Percentiles rank a stretch among this genome's conserved stretches.
phyloP scores from a whole-genome alignment of 1,140 invertebrate genomes.

The Drosophila orosa region DNA sequence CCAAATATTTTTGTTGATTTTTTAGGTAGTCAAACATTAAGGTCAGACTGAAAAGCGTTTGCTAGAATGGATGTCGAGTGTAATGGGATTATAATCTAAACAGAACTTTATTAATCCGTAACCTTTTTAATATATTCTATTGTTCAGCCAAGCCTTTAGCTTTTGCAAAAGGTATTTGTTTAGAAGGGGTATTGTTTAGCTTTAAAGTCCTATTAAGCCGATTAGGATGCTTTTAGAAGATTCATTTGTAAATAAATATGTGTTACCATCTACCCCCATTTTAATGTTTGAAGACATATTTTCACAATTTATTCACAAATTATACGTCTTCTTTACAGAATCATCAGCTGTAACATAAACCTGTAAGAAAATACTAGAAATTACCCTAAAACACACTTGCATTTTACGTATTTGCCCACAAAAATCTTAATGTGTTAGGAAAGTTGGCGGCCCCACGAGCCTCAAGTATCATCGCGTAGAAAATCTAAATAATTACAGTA shows the following conservation, averaged over 20 bases:
- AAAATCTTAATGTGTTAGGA: conserved; percentile 33
- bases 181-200: background rate
- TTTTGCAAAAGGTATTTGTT: background rate
- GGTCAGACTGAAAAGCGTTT: background rate
- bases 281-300: background rate
- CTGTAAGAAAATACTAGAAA: background rate
- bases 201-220: background rate
- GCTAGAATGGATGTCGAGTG: background rate
- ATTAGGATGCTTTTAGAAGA: too few species aligned
- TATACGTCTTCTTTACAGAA: too few species aligned
- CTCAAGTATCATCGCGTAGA: conserved; percentile 23
- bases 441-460: conserved; percentile 28
- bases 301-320: background rate
- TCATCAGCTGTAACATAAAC: background rate
- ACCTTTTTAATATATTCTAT: background rate
- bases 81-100: conserved; percentile 1
- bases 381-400: conserved; percentile 3
- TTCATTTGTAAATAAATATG: background rate
- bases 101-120: background rate
- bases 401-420: conserved; percentile 14
- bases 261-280: background rate
- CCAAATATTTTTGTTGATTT: background rate
- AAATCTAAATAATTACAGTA: conserved; percentile 51
- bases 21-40: background rate
- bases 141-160: background rate